Percentiles rank a stretch among this genome's conserved stretches.
Evolutionary conservation across 2,888 invertebrate species (phyloP).

Genomic region (Dioctria rufipes): DNA sequence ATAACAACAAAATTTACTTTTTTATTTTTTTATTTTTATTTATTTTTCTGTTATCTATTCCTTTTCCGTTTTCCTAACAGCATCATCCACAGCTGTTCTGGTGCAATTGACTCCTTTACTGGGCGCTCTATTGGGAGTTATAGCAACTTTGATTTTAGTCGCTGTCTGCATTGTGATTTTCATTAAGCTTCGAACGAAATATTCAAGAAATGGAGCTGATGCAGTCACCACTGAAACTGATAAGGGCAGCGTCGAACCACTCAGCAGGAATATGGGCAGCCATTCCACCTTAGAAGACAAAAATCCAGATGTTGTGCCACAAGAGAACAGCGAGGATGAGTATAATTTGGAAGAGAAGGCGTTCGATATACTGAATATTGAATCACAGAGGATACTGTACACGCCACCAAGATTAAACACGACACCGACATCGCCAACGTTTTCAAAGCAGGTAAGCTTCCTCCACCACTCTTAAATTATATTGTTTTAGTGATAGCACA

Average conservation of each 20-base stretch:
- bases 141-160: constrained; percentile 82
- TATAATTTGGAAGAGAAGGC: constrained; percentile 71
- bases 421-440: constrained; percentile 67
- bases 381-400: constrained; percentile 69
- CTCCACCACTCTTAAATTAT: neutral
- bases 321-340: constrained; percentile 71
- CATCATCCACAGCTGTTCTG: constrained; percentile 76
- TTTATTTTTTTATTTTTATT: neutral
- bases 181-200: constrained; percentile 76
- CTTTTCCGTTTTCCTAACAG: constrained; percentile 60
- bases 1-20: neutral
- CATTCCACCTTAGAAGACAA: constrained; percentile 71
- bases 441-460: constrained; percentile 68
- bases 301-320: constrained; percentile 71
- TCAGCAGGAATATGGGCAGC: constrained; percentile 71
- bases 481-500: neutral
- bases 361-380: constrained; percentile 70
- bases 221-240: constrained; percentile 69
- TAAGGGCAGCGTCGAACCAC: constrained; percentile 71
- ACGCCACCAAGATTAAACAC: constrained; percentile 67
- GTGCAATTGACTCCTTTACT: constrained; percentile 88
- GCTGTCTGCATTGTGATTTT: constrained; percentile 81
- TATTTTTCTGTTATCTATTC: neutral
- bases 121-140: constrained; percentile 84
- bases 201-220: constrained; percentile 65